Evolutionary conservation across 1,140 invertebrate genomes (phyloP), one percentile per base, ranked within the genome.

Genomic region (Panulirus ornatus): DNA sequence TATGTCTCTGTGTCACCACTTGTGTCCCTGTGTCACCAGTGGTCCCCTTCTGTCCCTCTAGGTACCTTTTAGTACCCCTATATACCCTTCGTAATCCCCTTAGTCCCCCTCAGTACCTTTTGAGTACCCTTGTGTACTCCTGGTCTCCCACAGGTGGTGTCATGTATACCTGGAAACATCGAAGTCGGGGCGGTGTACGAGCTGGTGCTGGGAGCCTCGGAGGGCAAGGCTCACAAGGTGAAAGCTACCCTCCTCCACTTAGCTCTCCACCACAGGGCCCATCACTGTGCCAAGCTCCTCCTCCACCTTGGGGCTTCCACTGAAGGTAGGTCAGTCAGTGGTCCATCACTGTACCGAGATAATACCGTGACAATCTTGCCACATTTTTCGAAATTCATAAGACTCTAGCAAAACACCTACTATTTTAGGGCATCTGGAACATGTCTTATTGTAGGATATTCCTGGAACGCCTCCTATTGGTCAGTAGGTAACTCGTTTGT

Each of bases 91-190:
- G 70, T 22, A 22, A 22, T 0, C 22, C 22, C 22, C 70, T 0
- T 27, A 22, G 22, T 5, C 70, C 14, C 34, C 0, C 5, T 27
- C n/a, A n/a, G n/a, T n/a, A n/a, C n/a, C n/a, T n/a, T n/a, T 34
- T 79, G n/a, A 38, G 19, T n/a, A 22, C 38, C 1, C 2, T 42
- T 19, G 6, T 22, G 19, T 47, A 19, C n/a, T n/a, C n/a, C 70
- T 3, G 34, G 9, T 36, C 42, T 6, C 36, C 40, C 9, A 0
- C 34, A 89, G 87, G 87, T 89, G 6, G 87, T 89, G 16, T 89
- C 87, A 0, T 89, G 87, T 16, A 89, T 89, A 30, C 87, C 87
- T 0, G 87, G 87, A 27, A 66, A 89, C 79, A 89, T 89, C 0
- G 87, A 89, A 16, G 87, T 89, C 0, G 79, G 87, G 16, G 70